phyloP scores from a whole-genome alignment of 2,888 invertebrate genomes.

The Sycophila texana region DNA sequence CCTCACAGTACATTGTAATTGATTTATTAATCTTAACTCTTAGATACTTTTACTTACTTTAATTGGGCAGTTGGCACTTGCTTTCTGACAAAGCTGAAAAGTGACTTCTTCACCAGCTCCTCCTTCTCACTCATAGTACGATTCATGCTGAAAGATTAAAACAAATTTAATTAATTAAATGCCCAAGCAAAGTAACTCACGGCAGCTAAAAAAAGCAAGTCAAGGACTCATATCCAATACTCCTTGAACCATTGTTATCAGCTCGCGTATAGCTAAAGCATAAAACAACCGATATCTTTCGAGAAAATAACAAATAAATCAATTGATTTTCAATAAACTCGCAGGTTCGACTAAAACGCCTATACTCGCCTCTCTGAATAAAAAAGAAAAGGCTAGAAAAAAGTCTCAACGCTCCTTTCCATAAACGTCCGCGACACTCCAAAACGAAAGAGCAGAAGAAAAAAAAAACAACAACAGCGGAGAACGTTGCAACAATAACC shows the following conservation, averaged over 20 bases:
- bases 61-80: constrained; percentile 89
- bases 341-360: neutral
- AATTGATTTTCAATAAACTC: constrained; percentile 40
- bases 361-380: neutral
- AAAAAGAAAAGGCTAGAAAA: neutral
- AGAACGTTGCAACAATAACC: too few relatives aligned
- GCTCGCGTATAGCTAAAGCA: neutral
- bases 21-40: neutral
- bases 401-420: neutral
- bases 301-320: neutral
- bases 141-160: constrained; percentile 67
- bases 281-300: neutral
- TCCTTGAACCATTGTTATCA: constrained; percentile 34
- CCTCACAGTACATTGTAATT: neutral
- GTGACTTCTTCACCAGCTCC: constrained; percentile 86
- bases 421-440: neutral
- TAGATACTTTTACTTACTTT: constrained; percentile 71
- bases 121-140: constrained; percentile 82
- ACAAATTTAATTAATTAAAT: neutral
- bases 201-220: constrained; percentile 1
- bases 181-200: neutral
- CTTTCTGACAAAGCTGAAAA: constrained; percentile 87
- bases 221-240: constrained; percentile 14
- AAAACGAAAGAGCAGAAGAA: neutral
- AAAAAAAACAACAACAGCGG: neutral